A percentile compares a stretch with the other conserved stretches of the same genome.
Evolutionary conservation across 2,888 invertebrate genomes (phyloP).

Genomic region (Morinoia aosen): DNA sequence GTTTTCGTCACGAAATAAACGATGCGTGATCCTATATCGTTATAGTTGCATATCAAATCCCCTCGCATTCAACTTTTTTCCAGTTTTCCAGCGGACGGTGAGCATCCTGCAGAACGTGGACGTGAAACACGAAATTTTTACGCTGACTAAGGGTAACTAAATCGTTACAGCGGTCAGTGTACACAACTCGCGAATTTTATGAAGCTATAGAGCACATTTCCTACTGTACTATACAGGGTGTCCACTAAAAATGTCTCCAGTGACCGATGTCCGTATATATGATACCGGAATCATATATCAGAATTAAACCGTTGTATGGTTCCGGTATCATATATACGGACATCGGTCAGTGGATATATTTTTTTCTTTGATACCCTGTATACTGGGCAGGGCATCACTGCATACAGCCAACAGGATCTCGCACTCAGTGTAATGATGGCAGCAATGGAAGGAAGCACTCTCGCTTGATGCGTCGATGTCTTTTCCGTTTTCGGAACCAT

Average conservation of each 20-base stretch:
- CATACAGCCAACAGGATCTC: no score
- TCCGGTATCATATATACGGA: no score
- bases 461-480: neutral
- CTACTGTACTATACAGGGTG: no score
- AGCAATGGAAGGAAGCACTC: neutral
- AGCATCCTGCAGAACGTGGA: neutral
- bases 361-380: neutral
- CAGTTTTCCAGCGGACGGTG: neutral
- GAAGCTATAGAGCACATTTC: neutral
- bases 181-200: neutral
- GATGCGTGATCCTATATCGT: neutral
- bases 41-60: neutral
- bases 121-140: neutral
- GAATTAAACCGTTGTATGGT: no score
- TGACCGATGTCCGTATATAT: no score
- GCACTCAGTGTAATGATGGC: neutral
- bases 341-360: neutral
- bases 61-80: neutral
- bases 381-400: neutral
- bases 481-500: neutral
- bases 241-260: no score
- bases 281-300: no score
- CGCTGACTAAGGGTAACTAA: neutral
- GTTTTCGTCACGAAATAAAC: neutral
- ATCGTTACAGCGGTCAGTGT: neutral